A percentile compares a stretch with the other conserved stretches of the same genome.
Evolutionary conservation across 2,113 vertebrate species (phyloP).

Genomic region (Plectropomus leopardus): DNA sequence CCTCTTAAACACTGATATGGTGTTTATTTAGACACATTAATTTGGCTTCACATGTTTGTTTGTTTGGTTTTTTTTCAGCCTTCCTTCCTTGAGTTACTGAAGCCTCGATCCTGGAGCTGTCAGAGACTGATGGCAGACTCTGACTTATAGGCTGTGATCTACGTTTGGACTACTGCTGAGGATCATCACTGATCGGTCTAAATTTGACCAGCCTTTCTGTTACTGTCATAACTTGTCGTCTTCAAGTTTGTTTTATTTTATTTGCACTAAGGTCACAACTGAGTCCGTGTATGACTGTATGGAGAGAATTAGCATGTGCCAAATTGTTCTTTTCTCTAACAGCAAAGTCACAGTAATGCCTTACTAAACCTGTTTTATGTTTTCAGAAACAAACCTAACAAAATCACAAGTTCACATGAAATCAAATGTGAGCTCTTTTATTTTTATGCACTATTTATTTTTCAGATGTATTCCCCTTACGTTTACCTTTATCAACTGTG

Average conservation of each 20-base stretch:
- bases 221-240: constrained; percentile 21
- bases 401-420: constrained; percentile 18
- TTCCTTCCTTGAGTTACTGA: constrained; percentile 90
- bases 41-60: constrained; percentile 8
- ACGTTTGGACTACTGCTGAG: not conserved
- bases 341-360: constrained; percentile 63
- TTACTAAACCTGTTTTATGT: constrained; percentile 55
- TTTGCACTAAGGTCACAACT: constrained; percentile 51
- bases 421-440: constrained; percentile 23
- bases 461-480: constrained; percentile 7
- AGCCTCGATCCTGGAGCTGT: constrained; percentile 94
- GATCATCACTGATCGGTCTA: constrained; percentile 23
- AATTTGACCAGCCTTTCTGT: constrained; percentile 32
- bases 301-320: constrained; percentile 22
- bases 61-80: constrained; percentile 81
- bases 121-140: constrained; percentile 48
- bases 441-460: constrained; percentile 45
- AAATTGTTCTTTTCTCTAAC: constrained; percentile 39
- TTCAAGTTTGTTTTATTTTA: constrained; percentile 44
- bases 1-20: not conserved
- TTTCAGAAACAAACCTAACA: constrained; percentile 20
- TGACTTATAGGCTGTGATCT: constrained; percentile 47
- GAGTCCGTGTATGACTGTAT: constrained; percentile 39
- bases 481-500: constrained; percentile 57
- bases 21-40: not conserved